Base-by-base conservation (phyloP, 2,888 invertebrate species). In the Cantharis lateralis region DNA sequence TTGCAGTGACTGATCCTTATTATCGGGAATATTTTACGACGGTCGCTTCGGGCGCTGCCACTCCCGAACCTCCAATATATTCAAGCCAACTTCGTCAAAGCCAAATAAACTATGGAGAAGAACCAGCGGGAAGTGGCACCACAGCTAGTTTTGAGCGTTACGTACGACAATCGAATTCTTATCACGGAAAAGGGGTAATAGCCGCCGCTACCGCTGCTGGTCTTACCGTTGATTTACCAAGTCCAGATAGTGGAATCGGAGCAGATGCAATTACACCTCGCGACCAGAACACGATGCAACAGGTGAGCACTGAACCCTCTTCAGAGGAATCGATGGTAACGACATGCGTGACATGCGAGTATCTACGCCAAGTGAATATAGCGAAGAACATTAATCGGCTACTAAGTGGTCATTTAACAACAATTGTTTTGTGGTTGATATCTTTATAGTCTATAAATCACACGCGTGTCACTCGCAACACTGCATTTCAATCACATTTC, bases 211-310 rank as follows among this genome's bases (percentile, higher is more conserved):
- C 93, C 82, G 93, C 93, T 77, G 93, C 93, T 81, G 96, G 95
- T 64, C 93, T 97, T 83, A 96, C 96, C 71, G 97, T 97, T 86
- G 98, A 98, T 90, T 92, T 98, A 87, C 97, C 98, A 26, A 97
- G 97, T 84, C 97, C 97, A 26, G 98, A 98, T 90, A 96, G 96
- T 87, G 98, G 98, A 81, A 98, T 98, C 86, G 98, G 98, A 81
- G 95, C 96, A 62, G 96, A 97, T 87, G 95, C 96, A 83, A 96
- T 96, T 87, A 97, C 97, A 78, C 96, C 97, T 80, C 91, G 96
- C 85, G 96, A 96, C 89, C 96, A 96, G 90, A 94, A 95, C 87
- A 93, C 95, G 87, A 93, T 96, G 85, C 96, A 95, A 90, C 96
- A 95, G 95, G 96, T 96, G 91, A 91, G 92, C 91, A 82, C 83